These are phyloP conservation scores for Nemotelus nigrinus DNA, from an alignment of 2,888 invertebrate species.

Conservation along the genomic window DNA sequence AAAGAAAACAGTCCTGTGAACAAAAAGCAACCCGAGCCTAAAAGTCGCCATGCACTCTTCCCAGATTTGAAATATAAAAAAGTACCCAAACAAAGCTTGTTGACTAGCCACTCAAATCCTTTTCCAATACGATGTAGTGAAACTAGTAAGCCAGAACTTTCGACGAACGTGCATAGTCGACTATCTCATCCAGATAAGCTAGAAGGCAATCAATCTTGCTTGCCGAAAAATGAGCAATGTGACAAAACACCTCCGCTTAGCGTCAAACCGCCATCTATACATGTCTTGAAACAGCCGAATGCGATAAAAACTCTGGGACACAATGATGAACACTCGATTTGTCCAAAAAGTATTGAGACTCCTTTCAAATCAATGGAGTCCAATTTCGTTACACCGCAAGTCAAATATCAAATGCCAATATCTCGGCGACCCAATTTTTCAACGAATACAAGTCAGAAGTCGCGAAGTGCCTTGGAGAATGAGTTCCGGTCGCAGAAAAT, in stretches of 20 bases:
- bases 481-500: conserved; percentile 63
- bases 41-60: conserved; percentile 31
- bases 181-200: no score
- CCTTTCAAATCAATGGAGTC: conserved; percentile 56
- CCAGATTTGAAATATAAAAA: background rate
- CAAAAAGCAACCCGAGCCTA: background rate
- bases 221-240: background rate
- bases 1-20: conserved; percentile 1
- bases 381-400: conserved; percentile 61
- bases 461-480: conserved; percentile 56
- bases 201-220: background rate
- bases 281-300: background rate
- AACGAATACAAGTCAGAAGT: conserved; percentile 46
- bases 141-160: no score
- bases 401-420: conserved; percentile 53
- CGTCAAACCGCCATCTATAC: background rate
- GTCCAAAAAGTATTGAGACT: conserved; percentile 47
- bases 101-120: background rate
- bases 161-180: no score
- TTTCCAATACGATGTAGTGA: no score
- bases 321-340: background rate
- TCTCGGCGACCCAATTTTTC: conserved; percentile 22
- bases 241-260: background rate
- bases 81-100: background rate
- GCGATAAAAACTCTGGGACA: background rate